A percentile compares a stretch with the other conserved stretches of the same genome.
Evolutionary conservation across 2,888 invertebrate species (phyloP).

Genomic region (Volucella inflata): DNA sequence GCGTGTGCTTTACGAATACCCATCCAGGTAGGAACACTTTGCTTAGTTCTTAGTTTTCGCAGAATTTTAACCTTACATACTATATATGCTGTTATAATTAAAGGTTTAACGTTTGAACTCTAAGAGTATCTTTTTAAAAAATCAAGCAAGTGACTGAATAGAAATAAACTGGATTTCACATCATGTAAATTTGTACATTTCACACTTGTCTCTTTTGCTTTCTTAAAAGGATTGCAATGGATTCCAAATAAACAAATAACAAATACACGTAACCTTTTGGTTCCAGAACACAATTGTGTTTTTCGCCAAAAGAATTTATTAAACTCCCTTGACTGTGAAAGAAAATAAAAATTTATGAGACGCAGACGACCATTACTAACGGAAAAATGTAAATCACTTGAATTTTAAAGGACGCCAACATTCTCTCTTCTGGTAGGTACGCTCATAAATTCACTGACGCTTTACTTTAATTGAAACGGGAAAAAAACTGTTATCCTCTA

Average conservation of each 20-base stretch:
- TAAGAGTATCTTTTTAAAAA: no score
- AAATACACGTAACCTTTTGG: background rate
- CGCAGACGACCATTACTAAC: constrained; percentile 28
- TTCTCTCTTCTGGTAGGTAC: background rate
- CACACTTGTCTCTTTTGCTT: no score
- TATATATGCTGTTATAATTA: no score
- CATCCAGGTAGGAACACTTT: no score
- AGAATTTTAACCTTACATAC: no score
- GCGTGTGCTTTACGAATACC: no score
- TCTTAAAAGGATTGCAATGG: background rate
- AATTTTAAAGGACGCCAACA: constrained; percentile 26
- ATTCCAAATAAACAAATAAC: constrained; percentile 5
- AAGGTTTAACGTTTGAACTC: no score
- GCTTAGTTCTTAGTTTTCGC: no score
- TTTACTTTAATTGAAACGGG: constrained; percentile 31
- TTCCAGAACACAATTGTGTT: background rate
- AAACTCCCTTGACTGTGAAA: background rate
- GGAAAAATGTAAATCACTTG: constrained; percentile 49
- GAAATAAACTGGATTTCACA: no score
- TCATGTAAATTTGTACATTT: no score
- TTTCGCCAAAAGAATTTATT: background rate
- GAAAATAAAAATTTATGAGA: constrained; percentile 46
- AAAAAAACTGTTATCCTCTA: constrained; percentile 5
- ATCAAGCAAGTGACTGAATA: no score
- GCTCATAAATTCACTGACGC: constrained; percentile 13